Percentiles rank a stretch among this genome's conserved stretches.
Conservation (phyloP, 2,797 vertebrate species). For the Sandelia bainsii region DNA sequence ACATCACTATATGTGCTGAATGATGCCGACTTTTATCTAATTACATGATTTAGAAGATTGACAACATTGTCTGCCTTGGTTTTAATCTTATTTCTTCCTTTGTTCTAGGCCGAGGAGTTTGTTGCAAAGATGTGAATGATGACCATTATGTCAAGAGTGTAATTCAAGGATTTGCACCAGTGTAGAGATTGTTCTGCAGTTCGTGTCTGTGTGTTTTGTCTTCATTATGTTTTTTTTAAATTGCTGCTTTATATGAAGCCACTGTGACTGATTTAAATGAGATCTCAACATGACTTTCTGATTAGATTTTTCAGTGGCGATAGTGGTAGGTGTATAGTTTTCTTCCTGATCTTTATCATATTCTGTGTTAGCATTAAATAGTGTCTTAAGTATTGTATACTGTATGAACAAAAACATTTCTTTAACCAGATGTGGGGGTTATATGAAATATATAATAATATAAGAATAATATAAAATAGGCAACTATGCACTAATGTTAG, state of each 20-base stretch:
- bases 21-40: conserved; percentile 10
- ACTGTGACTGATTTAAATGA: conserved; percentile 16
- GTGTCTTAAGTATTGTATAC: conserved; percentile 1
- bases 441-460: too few relatives aligned
- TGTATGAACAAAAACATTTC: not conserved
- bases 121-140: conserved; percentile 76
- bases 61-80: conserved; percentile 53
- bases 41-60: conserved; percentile 33
- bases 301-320: not conserved
- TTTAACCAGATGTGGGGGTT: not conserved
- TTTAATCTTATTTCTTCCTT: conserved; percentile 76
- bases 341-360: not conserved
- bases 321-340: not conserved
- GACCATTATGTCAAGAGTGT: conserved; percentile 58
- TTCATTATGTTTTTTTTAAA: not conserved
- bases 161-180: conserved; percentile 58
- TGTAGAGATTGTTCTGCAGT: conserved; percentile 41
- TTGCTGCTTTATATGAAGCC: conserved; percentile 16
- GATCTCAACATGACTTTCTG: not conserved
- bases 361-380: conserved; percentile 20
- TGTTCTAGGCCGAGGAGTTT: conserved; percentile 75
- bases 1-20: not conserved
- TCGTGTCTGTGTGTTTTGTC: conserved; percentile 17
- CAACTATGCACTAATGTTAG: not conserved
- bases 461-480: too few relatives aligned